Base-by-base conservation (phyloP, 1,140 invertebrate species). In the Drosophila saltans region DNA sequence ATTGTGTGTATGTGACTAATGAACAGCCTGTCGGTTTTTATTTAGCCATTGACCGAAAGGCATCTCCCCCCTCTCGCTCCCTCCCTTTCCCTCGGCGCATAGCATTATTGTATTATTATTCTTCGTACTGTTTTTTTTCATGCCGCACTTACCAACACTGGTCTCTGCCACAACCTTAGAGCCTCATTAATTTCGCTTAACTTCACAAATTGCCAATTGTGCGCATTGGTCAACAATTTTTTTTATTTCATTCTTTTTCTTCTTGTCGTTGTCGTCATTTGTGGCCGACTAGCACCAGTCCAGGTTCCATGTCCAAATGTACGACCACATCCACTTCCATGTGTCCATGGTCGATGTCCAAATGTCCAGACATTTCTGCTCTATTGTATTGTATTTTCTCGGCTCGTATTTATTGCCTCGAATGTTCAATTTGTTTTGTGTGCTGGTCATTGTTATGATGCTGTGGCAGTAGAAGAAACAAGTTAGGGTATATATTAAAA, bases 161-260 rank as follows among this genome's bases (percentile, higher is more conserved):
- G 21, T 3, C 45, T 8, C 45, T 65, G 75, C 74, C 64, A 65
- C 56, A 68, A 68, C 59, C 58, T 58, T 69, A 39, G 45, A 52
- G 75, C 68, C 84, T 88, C 83, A 88, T 88, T 88, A 88, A 88
- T 88, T 88, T 89, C 84, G 83, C 83, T 88, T 89, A 88, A 89
- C 83, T 88, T 88, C 83, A 88, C 83, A 88, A 88, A 88, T 88
- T 88, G 83, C 83, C 83, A 88, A 88, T 88, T 88, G 83, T 88
- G 83, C 84, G 77, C 83, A 88, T 88, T 88, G 83, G 83, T 89
- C 83, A 89, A 88, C 80, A 89, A 66, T 86, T 88, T 86, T 72
- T 78, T 75, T 71, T 60, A 64, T 60, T 61, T 68, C 43, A 36
- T 59, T 68, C 57, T 69, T 36, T 3, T 36, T 36, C 6, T 36